phyloP scores from a whole-genome alignment of 2,888 invertebrate species.

The Carabus problematicus region DNA sequence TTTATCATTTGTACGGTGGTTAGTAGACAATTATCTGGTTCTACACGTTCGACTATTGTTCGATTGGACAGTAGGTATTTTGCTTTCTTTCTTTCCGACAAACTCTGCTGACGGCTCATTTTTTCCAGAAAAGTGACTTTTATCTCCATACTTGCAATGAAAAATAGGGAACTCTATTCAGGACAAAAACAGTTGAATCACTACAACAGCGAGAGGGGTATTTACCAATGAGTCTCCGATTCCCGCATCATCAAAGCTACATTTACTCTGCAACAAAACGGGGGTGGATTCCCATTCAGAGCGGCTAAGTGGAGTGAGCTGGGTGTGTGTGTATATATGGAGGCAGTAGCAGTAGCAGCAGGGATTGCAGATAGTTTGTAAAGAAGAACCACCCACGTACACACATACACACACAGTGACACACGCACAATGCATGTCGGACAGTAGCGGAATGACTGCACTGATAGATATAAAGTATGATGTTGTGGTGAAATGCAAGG shows the following conservation, averaged over 20 bases:
- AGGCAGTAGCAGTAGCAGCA: neutral
- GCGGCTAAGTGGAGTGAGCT: neutral
- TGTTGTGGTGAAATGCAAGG: constrained; percentile 10
- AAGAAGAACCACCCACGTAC: constrained; percentile 24
- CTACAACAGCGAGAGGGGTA: constrained; percentile 29
- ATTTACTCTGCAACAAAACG: constrained; percentile 28
- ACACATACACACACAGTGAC: neutral
- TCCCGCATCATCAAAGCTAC: constrained; percentile 41
- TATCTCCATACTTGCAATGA: constrained; percentile 9
- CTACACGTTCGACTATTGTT: too few relatives aligned
- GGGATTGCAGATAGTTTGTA: constrained; percentile 27
- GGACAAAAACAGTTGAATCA: constrained; percentile 39
- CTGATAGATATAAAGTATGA: constrained; percentile 20
- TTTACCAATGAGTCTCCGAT: constrained; percentile 38
- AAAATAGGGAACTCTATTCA: constrained; percentile 10
- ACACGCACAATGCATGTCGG: constrained; percentile 2
- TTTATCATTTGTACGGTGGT: too few relatives aligned
- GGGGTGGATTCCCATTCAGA: constrained; percentile 14
- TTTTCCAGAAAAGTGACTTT: constrained; percentile 3
- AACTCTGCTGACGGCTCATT: too few relatives aligned
- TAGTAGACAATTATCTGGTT: too few relatives aligned
- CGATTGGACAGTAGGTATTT: too few relatives aligned
- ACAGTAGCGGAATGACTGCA: neutral
- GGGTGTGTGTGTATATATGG: too few relatives aligned
- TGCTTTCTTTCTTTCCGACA: too few relatives aligned